Conservation (phyloP, 2,113 vertebrate genomes). For the Cyprinodon brontotheroides region DNA sequence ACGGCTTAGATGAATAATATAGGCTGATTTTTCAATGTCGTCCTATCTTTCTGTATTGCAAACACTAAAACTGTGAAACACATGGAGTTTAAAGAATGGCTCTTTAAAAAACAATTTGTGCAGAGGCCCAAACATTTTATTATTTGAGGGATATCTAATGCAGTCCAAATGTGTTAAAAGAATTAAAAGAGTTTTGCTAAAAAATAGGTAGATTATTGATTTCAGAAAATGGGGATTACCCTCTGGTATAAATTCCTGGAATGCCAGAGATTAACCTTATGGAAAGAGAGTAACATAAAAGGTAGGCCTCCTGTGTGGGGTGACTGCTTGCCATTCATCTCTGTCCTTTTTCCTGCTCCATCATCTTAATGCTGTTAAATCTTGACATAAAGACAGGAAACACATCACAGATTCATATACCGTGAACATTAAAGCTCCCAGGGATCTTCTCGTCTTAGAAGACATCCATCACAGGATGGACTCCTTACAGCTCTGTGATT, state of each 20-base stretch:
- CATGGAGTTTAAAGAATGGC: too few species aligned
- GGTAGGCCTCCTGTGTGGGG: neutral
- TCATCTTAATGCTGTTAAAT: neutral
- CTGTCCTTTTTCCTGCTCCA: neutral
- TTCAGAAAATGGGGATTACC: neutral
- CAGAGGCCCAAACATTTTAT: too few species aligned
- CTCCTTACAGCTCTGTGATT: too few species aligned
- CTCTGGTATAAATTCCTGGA: neutral
- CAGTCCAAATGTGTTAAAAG: neutral
- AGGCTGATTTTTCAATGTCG: too few species aligned
- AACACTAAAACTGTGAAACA: too few species aligned
- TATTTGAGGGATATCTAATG: neutral
- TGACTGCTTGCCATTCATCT: neutral
- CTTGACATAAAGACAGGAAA: conserved; percentile 1
- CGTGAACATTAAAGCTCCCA: neutral
- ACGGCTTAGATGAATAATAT: too few species aligned
- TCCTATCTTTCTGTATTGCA: too few species aligned
- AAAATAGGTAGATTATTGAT: too few species aligned
- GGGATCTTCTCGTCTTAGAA: neutral
- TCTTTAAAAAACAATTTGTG: too few species aligned
- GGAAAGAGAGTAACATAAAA: neutral
- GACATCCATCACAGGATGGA: too few species aligned
- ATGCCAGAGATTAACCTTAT: neutral
- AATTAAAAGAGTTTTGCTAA: too few species aligned
- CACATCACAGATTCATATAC: neutral